These are phyloP conservation scores for Pseudachorutes palmiensis DNA, from an alignment of 1,140 invertebrate genomes.

Conservation along the genomic window DNA sequence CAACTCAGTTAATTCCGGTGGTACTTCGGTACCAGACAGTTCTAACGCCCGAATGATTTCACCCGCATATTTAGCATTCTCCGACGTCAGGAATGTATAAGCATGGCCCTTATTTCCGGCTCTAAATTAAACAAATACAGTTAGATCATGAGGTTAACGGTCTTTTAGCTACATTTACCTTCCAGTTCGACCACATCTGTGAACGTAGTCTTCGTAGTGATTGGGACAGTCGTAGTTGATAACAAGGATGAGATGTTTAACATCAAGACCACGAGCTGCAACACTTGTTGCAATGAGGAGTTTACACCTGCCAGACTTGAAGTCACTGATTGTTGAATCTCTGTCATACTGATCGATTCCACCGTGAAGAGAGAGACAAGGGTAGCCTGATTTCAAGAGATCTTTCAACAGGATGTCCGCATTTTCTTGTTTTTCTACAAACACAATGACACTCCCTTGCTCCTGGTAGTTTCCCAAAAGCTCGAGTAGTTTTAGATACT, in stretches of 20 bases:
- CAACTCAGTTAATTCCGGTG: conserved; percentile 64
- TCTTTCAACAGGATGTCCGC: conserved; percentile 90
- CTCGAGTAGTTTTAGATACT: conserved; percentile 95
- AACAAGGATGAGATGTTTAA: conserved; percentile 94
- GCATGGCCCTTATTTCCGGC: conserved; percentile 96
- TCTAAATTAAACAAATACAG: conserved; percentile 45
- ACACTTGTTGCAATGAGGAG: conserved; percentile 74
- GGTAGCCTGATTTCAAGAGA: conserved; percentile 91
- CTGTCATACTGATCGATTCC: conserved; percentile 99
- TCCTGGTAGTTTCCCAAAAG: conserved; percentile 89
- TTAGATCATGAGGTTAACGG: no score
- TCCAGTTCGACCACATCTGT: conserved; percentile 86
- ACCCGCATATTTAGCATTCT: conserved; percentile 86
- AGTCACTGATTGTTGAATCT: conserved; percentile 95
- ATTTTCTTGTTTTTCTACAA: conserved; percentile 98
- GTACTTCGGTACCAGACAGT: conserved; percentile 64
- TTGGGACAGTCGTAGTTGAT: conserved; percentile 99
- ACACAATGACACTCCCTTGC: conserved; percentile 87
- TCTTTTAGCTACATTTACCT: no score
- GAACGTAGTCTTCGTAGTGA: conserved; percentile 99
- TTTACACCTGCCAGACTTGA: conserved; percentile 80
- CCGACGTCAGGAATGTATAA: conserved; percentile 92
- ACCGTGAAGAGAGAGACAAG: conserved; percentile 93
- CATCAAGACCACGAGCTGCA: conserved; percentile 91
- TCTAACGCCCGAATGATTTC: conserved; percentile 88